Evolutionary conservation across 2,797 vertebrate species (phyloP), one percentile per base, ranked within the genome.

Genomic region (Numenius phaeopus): DNA sequence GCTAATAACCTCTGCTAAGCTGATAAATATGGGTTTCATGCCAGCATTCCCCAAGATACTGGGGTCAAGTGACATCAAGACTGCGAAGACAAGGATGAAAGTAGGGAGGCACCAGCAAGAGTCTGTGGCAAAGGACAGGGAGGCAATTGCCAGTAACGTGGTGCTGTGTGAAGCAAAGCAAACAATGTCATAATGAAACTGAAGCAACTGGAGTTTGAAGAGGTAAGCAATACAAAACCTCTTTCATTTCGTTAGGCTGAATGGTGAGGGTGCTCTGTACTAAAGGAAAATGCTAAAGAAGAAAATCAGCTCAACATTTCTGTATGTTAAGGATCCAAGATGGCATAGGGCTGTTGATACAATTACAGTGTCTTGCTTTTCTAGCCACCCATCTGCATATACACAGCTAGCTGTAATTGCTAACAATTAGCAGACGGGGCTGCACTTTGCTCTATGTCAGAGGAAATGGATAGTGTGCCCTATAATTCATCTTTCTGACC

Each of bases 401-500:
- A 44, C n/a, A 2, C 13, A 3, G 86, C 57, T 78, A 65, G 67
- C 71, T 80, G 66, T 79, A 94, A 62, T 76, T 70, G 89, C 84
- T 83, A 11, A 42, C 72, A 65, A 47, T 50, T 81, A 89, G 89
- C 76, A 83, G 44, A 34, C 8, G 2, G 49, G 44, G 76, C 73
- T 94, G 94, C 66, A 5, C 54, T 69, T 65, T 59, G 57, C 76
- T 95, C 40, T 12, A 22, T 55, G 62, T 47, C 70, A 79, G 85
- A 89, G 66, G 44, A 94, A 78, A 61, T 3, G 46, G 54, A 34
- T 16, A 90, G 32, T 0, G 1, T 80, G 89, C 64, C 76, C 92
- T 75, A 39, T 39, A 84, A 93, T 90, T 96, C 86, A 67, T 92
- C 88, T 73, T 46, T 66, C 71, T 95, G 83, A 93, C 86, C 92